Conservation (phyloP, 2,888 invertebrate species). For the Halictus quadricinctus region DNA sequence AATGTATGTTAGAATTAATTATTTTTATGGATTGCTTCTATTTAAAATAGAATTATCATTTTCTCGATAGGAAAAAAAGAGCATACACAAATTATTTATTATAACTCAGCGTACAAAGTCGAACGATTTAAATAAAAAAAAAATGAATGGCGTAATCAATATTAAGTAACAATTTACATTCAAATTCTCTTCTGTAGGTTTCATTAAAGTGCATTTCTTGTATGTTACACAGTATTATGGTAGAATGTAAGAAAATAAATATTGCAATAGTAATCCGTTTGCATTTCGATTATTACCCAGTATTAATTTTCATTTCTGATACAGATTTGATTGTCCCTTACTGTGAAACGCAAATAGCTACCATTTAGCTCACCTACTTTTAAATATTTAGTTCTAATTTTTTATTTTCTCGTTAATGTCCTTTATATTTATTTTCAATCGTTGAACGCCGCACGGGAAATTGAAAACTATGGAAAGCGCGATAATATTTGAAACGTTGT, state of each 20-base stretch:
- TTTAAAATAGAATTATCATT: conserved; percentile 47
- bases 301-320: background rate
- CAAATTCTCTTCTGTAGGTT: conserved; percentile 92
- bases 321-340: background rate
- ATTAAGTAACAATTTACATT: conserved; percentile 80
- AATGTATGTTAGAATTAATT: conserved; percentile 48
- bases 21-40: conserved; percentile 41
- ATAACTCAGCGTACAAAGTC: conserved; percentile 68
- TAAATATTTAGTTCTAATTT: background rate
- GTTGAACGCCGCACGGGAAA: background rate
- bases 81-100: conserved; percentile 66
- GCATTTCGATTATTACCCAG: conserved; percentile 13
- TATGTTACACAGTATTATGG: conserved; percentile 95
- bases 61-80: conserved; percentile 29
- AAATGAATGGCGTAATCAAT: conserved; percentile 63
- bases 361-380: background rate
- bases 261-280: conserved; percentile 75
- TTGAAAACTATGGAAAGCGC: background rate
- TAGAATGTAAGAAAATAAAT: conserved; percentile 83
- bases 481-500: too few relatives aligned
- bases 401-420: background rate
- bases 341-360: background rate
- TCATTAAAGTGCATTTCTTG: conserved; percentile 95
- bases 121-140: conserved; percentile 65
- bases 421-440: background rate